Base-by-base conservation (phyloP, 2,888 invertebrate species). In the Coenonympha glycerion region DNA sequence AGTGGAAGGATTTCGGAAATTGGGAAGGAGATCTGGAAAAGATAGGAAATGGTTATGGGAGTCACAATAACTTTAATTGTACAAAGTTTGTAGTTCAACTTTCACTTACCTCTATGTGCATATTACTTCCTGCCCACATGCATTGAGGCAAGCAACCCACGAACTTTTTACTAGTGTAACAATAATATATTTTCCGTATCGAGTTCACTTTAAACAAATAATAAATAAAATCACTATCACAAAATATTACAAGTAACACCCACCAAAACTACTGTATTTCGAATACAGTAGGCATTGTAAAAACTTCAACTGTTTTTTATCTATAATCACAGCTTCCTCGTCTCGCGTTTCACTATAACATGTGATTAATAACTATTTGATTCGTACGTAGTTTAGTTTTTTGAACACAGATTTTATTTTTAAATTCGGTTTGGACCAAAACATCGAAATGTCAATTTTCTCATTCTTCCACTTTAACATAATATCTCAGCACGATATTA, bases 381-480 rank as follows among this genome's bases (percentile, higher is more conserved):
- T n/a, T n/a, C n/a, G n/a, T n/a, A n/a, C 30, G 30, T 31, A n/a
- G 21, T 22, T 8, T 18, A 39, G n/a, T 16, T 31, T 36, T 15
- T 41, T 46, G 21, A 24, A 37, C 22, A 42, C 46, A 46, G 26
- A 36, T 49, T n/a, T 48, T 51, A 48, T 36, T 47, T 41, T 34
- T 37, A 42, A 46, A 42, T 42, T 51, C 19, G 11, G 54, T 44
- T 46, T 51, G 26, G 24, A 39, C 52, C 54, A 54, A 54, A 54
- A 51, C 50, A 54, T 40, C 33, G 34, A 19, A 41, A 40, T 51
- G 47, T 48, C 54, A 52, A 52, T 49, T 55, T 49, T 48, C 48
- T 45, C 54, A 52, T 48, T 49, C 52, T 49, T 48, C 46, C 45
- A 51, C 46, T 52, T 52, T 52, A 52, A 52, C 54, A 55, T 24